These are phyloP conservation scores for Arrhopalites spinosus DNA, from an alignment of 2,888 invertebrate genomes.

Conservation along the genomic window DNA sequence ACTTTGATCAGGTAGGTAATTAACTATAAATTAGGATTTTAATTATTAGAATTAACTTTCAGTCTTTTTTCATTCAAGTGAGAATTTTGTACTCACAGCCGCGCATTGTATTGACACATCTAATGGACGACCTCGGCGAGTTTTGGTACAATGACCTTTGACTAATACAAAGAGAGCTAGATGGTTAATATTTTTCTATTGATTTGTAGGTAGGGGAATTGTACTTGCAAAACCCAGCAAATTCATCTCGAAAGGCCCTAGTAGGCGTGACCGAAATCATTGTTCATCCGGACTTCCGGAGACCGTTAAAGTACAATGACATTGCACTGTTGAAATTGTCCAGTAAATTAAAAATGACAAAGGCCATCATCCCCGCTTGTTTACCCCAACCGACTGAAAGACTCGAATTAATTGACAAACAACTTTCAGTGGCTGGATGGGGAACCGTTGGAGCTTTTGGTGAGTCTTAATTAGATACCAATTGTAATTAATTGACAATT, in stretches of 20 bases:
- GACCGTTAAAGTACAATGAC: conserved; percentile 50
- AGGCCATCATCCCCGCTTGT: conserved; percentile 62
- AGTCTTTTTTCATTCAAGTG: conserved; percentile 37
- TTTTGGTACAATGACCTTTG: background rate
- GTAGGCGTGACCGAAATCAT: conserved; percentile 35
- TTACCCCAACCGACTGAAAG: conserved; percentile 64
- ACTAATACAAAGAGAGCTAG: too few species aligned
- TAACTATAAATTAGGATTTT: too few species aligned
- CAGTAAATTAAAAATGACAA: conserved; percentile 39
- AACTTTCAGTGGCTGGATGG: conserved; percentile 44
- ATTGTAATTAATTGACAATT: background rate
- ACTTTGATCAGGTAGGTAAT: conserved; percentile 42
- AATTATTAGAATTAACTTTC: too few species aligned
- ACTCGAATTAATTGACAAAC: conserved; percentile 15
- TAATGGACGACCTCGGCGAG: background rate
- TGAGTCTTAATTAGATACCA: conserved; percentile 15
- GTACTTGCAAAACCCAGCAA: conserved; percentile 18
- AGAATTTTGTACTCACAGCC: conserved; percentile 51
- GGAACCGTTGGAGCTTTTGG: conserved; percentile 47
- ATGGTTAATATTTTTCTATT: too few species aligned
- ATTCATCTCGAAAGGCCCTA: background rate
- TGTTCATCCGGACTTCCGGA: conserved; percentile 45
- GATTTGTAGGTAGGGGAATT: background rate
- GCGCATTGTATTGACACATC: conserved; percentile 50
- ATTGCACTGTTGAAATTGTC: conserved; percentile 48